Base-by-base conservation (phyloP, 2,888 invertebrate species). In the Sarcophaga carnaria region DNA sequence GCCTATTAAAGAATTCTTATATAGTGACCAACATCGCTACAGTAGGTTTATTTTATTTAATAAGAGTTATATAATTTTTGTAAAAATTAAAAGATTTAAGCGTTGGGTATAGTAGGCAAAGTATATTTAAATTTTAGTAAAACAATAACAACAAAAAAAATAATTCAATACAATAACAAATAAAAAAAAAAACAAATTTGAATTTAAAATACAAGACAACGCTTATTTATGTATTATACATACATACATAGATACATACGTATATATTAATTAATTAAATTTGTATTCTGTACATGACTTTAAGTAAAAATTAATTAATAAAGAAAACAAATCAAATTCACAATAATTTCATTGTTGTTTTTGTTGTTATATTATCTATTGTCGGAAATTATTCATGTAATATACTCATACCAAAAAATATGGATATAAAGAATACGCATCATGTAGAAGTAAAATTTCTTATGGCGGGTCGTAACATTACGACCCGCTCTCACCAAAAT, bases 221-320 rank as follows among this genome's bases (percentile, higher is more conserved):
- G 86, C 80, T 83, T 83, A 88, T 75, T 78, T 86, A 63, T 86
- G 83, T 86, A 86, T 80, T 76, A 88, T 88, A 87, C 22, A 72
- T 64, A 60, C 27, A 80, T 54, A 17, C 22, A 22, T 27, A 75
- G 62, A 75, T 22, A 22, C 22, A 22, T 22, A 22, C 37, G 45
- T 60, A 75, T 54, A 86, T 67, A 84, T 80, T 77, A 82, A 84
- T 82, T 77, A 82, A 84, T 70, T 74, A 75, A 75, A 84, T 87
- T 87, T 87, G 69, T 87, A 87, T 87, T 84, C 77, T 84, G 84
- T 81, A 87, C 63, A 84, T 87, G 77, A 86, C 49, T 78, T 82
- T 72, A 83, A 83, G 83, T 71, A 81, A 78, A 66, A 66, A 81
- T 64, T 75, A 66, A 75, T 77, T 22, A 64, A 84, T 80, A 75